Evolutionary conservation across 2,797 vertebrate species (phyloP).

Genomic region (Peromyscus melanophrys): DNA sequence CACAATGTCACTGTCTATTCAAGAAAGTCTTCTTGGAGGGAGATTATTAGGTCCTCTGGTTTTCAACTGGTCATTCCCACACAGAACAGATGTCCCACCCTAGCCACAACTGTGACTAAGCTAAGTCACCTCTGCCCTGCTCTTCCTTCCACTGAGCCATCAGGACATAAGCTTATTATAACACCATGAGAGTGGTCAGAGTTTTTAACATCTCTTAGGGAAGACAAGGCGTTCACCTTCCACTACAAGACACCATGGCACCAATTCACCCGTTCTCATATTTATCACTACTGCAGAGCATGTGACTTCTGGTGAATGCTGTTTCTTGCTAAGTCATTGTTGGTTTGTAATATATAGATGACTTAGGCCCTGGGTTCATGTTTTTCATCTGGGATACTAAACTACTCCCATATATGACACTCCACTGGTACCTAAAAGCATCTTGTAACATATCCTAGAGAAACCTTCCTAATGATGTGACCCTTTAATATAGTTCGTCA

Average conservation of each 20-base stretch:
- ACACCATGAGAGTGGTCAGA: not conserved
- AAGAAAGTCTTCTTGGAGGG: not conserved
- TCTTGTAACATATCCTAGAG: not conserved
- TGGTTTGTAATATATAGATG: not conserved
- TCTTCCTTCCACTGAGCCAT: not conserved
- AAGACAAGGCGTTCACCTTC: not conserved
- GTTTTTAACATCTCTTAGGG: not conserved
- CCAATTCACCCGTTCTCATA: not conserved
- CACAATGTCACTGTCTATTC: not conserved
- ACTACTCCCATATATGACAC: not conserved
- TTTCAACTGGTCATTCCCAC: not conserved
- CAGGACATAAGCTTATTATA: not conserved
- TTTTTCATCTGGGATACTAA: slow-evolving; percentile 3
- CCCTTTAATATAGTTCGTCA: not conserved
- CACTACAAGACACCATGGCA: not conserved
- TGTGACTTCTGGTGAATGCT: not conserved
- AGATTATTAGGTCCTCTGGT: not conserved
- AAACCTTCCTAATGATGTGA: not conserved
- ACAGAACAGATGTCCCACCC: not conserved
- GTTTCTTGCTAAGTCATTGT: not conserved
- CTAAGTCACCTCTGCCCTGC: not conserved
- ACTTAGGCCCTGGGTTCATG: not conserved
- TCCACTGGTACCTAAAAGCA: not conserved
- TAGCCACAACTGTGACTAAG: not conserved
- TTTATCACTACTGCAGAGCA: not conserved